These are phyloP conservation scores for Cosmia pyralina DNA, from an alignment of 2,888 invertebrate genomes.

Conservation along the genomic window DNA sequence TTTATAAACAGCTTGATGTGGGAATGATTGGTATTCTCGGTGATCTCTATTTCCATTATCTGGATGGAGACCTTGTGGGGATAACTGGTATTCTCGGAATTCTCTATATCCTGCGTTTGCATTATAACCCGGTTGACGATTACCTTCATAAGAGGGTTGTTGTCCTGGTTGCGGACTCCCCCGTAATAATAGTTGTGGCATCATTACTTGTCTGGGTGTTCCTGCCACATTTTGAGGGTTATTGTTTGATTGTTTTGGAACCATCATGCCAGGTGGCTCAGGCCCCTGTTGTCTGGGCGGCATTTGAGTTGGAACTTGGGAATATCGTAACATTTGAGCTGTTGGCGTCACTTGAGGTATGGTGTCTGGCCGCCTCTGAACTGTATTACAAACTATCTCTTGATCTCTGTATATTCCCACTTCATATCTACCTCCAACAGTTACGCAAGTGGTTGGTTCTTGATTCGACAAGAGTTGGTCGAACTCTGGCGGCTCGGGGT, in stretches of 20 bases:
- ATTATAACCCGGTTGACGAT: background rate
- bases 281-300: background rate
- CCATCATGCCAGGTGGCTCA: background rate
- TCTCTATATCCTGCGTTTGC: slow-evolving; percentile 4
- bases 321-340: slow-evolving; percentile 5
- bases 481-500: background rate
- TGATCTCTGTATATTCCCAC: slow-evolving; percentile 4
- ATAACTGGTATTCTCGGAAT: slow-evolving; percentile 16
- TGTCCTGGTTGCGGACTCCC: background rate
- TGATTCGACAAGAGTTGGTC: background rate
- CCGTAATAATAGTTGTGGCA: background rate
- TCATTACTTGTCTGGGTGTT: background rate
- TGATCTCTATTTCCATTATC: background rate
- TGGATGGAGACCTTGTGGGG: background rate
- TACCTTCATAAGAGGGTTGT: background rate
- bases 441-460: slow-evolving; percentile 30
- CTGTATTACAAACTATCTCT: slow-evolving; percentile 26
- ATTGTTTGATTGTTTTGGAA: slow-evolving; percentile 3
- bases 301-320: background rate
- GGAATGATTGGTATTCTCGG: background rate
- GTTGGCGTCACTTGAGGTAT: background rate
- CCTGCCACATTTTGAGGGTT: slow-evolving; percentile 1
- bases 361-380: slow-evolving; percentile 5
- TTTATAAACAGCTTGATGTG: background rate
- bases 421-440: slow-evolving; percentile 19